Percentiles rank a stretch among this genome's conserved stretches.
Evolutionary conservation across 2,113 vertebrate species (phyloP).

Genomic region (Saccopteryx bilineata): DNA sequence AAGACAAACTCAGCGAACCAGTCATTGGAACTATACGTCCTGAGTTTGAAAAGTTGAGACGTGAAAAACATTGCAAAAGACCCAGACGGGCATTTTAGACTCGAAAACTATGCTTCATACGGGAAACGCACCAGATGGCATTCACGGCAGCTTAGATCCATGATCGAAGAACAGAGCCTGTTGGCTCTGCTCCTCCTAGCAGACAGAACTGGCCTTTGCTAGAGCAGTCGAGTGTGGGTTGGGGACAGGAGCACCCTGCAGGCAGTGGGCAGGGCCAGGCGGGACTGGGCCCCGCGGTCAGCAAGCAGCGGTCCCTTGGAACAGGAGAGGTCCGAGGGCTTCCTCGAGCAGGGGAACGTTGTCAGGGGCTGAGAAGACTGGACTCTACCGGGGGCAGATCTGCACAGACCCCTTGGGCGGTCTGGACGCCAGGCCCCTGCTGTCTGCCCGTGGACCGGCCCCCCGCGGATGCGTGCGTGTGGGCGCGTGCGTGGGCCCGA

Average conservation of each 20-base stretch:
- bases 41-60: not conserved
- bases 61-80: not conserved
- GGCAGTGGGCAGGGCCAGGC: not conserved
- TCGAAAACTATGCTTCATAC: not conserved
- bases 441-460: slow-evolving; percentile 4
- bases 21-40: not conserved
- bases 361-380: not conserved
- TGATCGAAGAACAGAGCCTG: not conserved
- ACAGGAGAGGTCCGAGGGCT: not conserved
- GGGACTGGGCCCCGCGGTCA: not conserved
- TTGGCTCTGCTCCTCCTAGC: not conserved
- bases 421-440: slow-evolving; percentile 56
- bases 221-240: not conserved
- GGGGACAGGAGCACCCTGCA: not conserved
- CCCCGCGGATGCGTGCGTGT: not conserved
- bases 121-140: not conserved
- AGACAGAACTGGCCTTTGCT: not conserved
- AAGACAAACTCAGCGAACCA: not conserved
- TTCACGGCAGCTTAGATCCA: not conserved
- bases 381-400: accelerated
- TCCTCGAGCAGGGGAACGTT: not conserved
- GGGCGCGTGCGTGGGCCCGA: no score
- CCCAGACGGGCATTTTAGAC: not conserved
- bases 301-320: not conserved
- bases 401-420: accelerated